These are phyloP conservation scores for Nasonia oneida DNA, from an alignment of 2,888 invertebrate genomes.

Conservation along the genomic window DNA sequence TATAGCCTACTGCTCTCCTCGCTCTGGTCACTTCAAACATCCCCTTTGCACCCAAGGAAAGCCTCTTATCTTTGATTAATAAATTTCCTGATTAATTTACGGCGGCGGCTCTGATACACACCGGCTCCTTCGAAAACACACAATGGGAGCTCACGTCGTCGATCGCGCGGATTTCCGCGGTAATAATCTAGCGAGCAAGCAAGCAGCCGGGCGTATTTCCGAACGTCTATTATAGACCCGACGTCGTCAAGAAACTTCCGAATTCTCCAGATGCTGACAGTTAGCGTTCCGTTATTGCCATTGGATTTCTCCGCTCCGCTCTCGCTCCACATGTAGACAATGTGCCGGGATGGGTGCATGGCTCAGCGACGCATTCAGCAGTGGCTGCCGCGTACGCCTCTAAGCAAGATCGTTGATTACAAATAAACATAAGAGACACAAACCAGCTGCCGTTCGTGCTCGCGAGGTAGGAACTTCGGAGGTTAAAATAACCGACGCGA, in stretches of 20 bases:
- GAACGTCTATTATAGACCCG: slow-evolving; percentile 33
- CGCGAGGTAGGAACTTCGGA: not conserved
- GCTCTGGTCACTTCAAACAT: slow-evolving; percentile 63
- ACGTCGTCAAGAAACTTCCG: slow-evolving; percentile 23
- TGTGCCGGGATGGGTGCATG: not conserved
- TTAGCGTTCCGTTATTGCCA: slow-evolving; percentile 52
- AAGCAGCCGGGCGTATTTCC: not conserved
- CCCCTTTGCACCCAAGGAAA: slow-evolving; percentile 46
- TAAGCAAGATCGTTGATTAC: slow-evolving; percentile 70
- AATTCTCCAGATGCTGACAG: slow-evolving; percentile 45
- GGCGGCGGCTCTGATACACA: not conserved
- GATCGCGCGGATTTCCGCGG: not conserved
- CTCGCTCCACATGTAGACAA: not conserved
- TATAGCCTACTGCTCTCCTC: slow-evolving; percentile 43
- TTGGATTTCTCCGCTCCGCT: slow-evolving; percentile 29
- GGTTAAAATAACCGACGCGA: not conserved
- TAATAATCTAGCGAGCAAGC: not conserved
- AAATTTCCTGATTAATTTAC: slow-evolving; percentile 58
- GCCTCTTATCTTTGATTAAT: slow-evolving; percentile 60
- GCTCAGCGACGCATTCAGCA: slow-evolving; percentile 45
- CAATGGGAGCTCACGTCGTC: not conserved
- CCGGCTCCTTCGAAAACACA: not conserved
- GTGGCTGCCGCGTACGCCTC: slow-evolving; percentile 59
- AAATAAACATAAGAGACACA: slow-evolving; percentile 66
- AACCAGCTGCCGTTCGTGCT: not conserved